Evolutionary conservation across 2,797 vertebrate genomes (phyloP), one percentile per base, ranked within the genome.

Genomic region (Malacoctenus gilli): DNA sequence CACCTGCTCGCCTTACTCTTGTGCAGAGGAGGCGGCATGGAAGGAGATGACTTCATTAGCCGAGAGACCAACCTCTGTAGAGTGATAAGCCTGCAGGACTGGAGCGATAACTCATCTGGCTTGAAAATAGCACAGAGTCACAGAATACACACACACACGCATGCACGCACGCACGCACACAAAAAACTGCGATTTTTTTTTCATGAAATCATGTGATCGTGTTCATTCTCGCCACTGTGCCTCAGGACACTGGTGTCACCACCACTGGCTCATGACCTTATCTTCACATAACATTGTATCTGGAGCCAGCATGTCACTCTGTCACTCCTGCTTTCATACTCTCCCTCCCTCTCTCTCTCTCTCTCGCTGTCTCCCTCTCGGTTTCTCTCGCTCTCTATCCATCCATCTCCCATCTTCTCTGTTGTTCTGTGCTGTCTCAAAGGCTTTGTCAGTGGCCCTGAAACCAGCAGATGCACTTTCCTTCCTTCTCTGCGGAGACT

Each of bases 31-130:
- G 50, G 55, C 65, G 70, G 65, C 35, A 23, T 48, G 65, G 75
- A 68, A 44, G 61, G 77, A 75, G 70, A 89, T 83, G 84, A 82
- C 84, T 89, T 85, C 80, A 91, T 89, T 87, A 87, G 77, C 61
- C 52, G 59, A 63, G 73, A 72, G 51, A 74, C 59, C 70, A 58
- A 77, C 55, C 39, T 28, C 69, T 59, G 59, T 46, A 50, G 70
- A 68, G 55, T 69, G 84, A 85, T 85, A 79, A 73, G 78, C 58
- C 64, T 68, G 65, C 57, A 74, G 78, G 59, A 85, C 66, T 28
- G 58, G 21, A 21, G 16, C 58, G 66, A 79, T 79, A 85, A 75
- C 63, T 87, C 76, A 79, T 70, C 60, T 65, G 40, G 46, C 22
- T 68, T 72, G 66, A 68, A n/a, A n/a, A n/a, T n/a, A n/a, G n/a